A percentile compares a stretch with the other conserved stretches of the same genome.
phyloP scores from a whole-genome alignment of 2,113 vertebrate species.

The Trematocara variabile region DNA sequence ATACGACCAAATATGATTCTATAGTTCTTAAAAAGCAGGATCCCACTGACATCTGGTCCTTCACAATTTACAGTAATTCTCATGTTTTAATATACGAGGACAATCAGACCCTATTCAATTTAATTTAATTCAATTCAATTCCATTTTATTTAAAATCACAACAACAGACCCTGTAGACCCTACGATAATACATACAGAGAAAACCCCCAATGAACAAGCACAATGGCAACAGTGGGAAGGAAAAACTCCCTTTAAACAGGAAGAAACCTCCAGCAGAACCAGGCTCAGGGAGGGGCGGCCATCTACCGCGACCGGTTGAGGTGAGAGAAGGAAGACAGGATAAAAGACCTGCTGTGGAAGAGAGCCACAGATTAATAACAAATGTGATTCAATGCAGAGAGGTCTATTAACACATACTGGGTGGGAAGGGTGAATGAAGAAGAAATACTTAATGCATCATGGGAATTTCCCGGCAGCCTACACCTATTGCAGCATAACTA shows the following conservation, averaged over 20 bases:
- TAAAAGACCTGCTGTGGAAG: neutral
- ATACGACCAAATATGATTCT: neutral
- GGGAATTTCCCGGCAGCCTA: neutral
- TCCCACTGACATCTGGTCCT: neutral
- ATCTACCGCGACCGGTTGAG: accelerated
- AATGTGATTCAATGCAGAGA: neutral
- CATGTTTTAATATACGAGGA: neutral
- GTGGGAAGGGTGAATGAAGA: neutral
- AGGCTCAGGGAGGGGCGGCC: neutral
- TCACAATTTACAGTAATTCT: neutral
- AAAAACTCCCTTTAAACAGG: neutral
- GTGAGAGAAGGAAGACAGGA: neutral
- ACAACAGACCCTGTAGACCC: neutral
- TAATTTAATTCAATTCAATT: neutral
- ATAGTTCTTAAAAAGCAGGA: neutral
- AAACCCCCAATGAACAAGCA: neutral
- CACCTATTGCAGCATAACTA: neutral
- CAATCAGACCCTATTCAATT: neutral
- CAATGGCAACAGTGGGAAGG: neutral
- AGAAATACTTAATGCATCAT: neutral
- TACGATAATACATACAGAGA: neutral
- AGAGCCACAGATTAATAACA: neutral
- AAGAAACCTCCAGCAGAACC: neutral
- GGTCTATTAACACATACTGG: neutral
- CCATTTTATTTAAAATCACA: neutral